Evolutionary conservation across 2,888 invertebrate species (phyloP), one percentile per base, ranked within the genome.

Genomic region (Cheilosia pagana): DNA sequence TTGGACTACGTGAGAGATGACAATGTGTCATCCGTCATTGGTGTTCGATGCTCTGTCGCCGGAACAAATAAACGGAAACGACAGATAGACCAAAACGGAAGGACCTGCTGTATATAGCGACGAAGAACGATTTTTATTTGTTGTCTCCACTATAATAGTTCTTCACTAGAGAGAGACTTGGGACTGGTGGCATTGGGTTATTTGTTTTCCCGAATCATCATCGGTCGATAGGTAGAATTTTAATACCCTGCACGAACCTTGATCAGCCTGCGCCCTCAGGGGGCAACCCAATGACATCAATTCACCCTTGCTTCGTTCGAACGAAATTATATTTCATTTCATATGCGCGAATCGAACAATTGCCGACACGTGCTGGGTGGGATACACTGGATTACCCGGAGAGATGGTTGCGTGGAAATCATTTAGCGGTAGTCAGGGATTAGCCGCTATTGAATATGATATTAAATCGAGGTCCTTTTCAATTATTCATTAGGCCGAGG

Each of bases 401-500:
- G 60, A 31, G 62, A 59, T 87, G 86, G 87, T 86, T 83, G 82
- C 86, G 79, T 86, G 86, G 86, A 87, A 87, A 87, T 87, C 87
- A 86, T 87, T 87, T 87, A 87, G 87, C 87, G 87, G 87, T 87
- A 87, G 87, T 87, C 81, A 48, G 72, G 87, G 87, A 87, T 87
- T 87, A 87, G 87, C 76, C 77, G 74, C 72, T 74, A 83, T 83
- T 87, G 81, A 85, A 74, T 85, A 83, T 87, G 76, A 82, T 86
- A 86, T 81, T 83, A 82, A 82, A 70, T 74, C 79, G 79, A 81
- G 72, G 78, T 86, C 82, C 76, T 87, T 87, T 83, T 86, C 68
- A 60, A 60, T 75, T 81, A 83, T 86, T 86, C 81, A 85, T 81
- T 81, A 60, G 39, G 71, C 81, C 60, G 25, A 43, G 41, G 74